Conservation (phyloP, 2,888 invertebrate species). For the Melieria omissa region DNA sequence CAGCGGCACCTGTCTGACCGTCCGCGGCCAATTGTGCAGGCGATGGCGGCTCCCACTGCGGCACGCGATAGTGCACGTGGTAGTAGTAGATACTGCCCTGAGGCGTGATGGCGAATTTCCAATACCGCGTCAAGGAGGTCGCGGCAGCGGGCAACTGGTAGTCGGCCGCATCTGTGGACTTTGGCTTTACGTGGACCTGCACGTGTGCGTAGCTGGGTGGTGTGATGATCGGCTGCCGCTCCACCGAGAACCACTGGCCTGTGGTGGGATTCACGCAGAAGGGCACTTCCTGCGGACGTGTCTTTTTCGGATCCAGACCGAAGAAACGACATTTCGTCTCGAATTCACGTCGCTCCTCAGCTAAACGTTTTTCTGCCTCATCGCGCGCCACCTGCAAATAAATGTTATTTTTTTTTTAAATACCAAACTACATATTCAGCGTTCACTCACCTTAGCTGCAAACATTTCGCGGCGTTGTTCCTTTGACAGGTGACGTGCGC, state of each 20-base stretch:
- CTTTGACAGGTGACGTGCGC: slow-evolving; percentile 57
- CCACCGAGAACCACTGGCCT: slow-evolving; percentile 63
- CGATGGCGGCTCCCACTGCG: slow-evolving; percentile 82
- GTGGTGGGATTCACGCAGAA: slow-evolving; percentile 63
- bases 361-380: slow-evolving; percentile 63
- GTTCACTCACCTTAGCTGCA: slow-evolving; percentile 57
- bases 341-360: slow-evolving; percentile 61
- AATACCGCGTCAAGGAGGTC: slow-evolving; percentile 77
- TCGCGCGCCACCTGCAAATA: slow-evolving; percentile 61
- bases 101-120: slow-evolving; percentile 86
- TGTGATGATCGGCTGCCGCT: slow-evolving; percentile 55
- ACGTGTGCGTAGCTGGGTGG: slow-evolving; percentile 62
- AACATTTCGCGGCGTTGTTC: slow-evolving; percentile 63
- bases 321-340: slow-evolving; percentile 65
- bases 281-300: slow-evolving; percentile 59
- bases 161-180: slow-evolving; percentile 57
- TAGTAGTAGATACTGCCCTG: slow-evolving; percentile 93
- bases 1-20: slow-evolving; percentile 37
- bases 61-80: slow-evolving; percentile 80
- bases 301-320: slow-evolving; percentile 59
- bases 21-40: slow-evolving; percentile 54
- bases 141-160: slow-evolving; percentile 69
- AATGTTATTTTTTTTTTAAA: neutral
- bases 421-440: neutral
- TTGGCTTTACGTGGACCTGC: slow-evolving; percentile 51